Evolutionary conservation across 2,888 invertebrate genomes (phyloP).

Genomic region (Agriopis aurantiaria): DNA sequence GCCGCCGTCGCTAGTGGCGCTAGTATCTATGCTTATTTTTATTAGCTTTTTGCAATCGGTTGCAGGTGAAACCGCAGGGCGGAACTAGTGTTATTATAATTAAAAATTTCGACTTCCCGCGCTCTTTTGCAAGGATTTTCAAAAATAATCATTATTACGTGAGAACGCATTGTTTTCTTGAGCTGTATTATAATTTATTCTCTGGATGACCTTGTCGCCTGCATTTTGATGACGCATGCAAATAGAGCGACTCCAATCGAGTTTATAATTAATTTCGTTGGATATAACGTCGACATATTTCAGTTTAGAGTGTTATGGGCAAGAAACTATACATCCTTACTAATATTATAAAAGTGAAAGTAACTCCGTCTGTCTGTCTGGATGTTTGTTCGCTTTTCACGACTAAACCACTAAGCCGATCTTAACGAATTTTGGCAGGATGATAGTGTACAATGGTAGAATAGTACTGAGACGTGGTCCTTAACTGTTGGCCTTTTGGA

Average conservation of each 20-base stretch:
- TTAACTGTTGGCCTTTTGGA: too few relatives aligned
- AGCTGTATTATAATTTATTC: constrained; percentile 8
- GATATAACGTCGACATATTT: not conserved
- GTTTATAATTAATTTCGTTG: not conserved
- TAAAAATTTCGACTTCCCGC: constrained; percentile 2
- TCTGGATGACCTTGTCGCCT: not conserved
- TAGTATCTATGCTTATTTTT: too few relatives aligned
- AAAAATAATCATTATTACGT: constrained; percentile 21
- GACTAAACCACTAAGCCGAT: too few relatives aligned
- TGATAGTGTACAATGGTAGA: too few relatives aligned
- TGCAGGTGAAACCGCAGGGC: not conserved
- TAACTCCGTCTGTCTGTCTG: too few relatives aligned
- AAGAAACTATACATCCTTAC: too few relatives aligned
- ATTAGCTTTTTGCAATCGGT: too few relatives aligned
- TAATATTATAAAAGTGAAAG: too few relatives aligned
- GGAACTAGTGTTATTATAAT: not conserved
- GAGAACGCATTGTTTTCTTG: constrained; percentile 16
- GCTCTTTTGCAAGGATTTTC: constrained; percentile 8
- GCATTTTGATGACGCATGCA: constrained; percentile 7
- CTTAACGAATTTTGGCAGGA: too few relatives aligned
- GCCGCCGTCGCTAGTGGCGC: too few relatives aligned
- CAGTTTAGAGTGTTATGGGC: not conserved
- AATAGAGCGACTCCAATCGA: not conserved
- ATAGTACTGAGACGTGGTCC: too few relatives aligned
- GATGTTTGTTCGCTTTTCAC: too few relatives aligned